Evolutionary conservation across 37 sponge, comb jelly and placozoan species (phyloP).

Genomic region (Hexactinellida sp.): DNA sequence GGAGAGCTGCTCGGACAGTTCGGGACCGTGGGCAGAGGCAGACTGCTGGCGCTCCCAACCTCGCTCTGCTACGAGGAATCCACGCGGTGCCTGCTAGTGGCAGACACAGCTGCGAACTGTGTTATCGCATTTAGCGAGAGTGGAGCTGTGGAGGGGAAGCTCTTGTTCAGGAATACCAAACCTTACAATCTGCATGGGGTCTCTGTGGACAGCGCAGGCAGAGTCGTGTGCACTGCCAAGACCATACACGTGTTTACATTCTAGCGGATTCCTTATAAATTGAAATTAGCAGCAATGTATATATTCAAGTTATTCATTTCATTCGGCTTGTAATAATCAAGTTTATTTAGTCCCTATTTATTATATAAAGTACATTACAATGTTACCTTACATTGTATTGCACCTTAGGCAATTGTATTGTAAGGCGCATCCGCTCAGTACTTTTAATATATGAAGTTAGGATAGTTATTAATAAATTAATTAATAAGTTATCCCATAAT

Average conservation of each 20-base stretch:
- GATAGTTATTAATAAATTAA: too few species aligned
- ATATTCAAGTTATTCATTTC: not conserved
- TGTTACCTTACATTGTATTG: too few species aligned
- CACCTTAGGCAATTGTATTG: too few species aligned
- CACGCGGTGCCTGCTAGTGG: not conserved
- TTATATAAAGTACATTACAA: not conserved
- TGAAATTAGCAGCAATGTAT: not conserved
- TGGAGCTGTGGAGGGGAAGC: not conserved
- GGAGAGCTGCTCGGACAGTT: not conserved
- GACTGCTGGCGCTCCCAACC: not conserved
- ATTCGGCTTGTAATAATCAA: too few species aligned
- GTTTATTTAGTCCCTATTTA: not conserved
- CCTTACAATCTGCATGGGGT: not conserved
- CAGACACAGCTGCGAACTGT: not conserved
- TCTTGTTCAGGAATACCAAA: not conserved
- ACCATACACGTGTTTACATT: not conserved
- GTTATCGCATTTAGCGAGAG: not conserved
- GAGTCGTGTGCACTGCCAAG: not conserved
- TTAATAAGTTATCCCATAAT: too few species aligned
- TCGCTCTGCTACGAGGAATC: not conserved
- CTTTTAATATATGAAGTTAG: too few species aligned
- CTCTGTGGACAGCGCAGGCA: not conserved
- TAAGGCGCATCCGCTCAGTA: too few species aligned
- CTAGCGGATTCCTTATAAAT: not conserved
- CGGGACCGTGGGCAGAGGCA: not conserved